phyloP scores from a whole-genome alignment of 2,113 vertebrate species.

The Anthoscopus minutus region DNA sequence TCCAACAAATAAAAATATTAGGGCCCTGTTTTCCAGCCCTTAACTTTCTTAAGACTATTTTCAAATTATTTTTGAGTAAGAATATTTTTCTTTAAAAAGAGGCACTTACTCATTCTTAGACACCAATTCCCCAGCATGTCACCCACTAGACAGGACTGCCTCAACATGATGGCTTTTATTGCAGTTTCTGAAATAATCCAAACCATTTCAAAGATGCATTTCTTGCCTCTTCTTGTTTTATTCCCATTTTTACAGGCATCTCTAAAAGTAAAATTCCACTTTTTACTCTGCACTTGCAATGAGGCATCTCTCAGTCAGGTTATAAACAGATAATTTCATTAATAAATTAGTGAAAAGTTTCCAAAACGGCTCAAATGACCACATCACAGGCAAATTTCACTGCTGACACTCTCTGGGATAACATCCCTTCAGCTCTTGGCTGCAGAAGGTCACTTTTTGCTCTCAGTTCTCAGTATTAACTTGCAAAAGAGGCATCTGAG shows the following conservation, averaged over 20 bases:
- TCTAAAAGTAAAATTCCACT: too few species aligned
- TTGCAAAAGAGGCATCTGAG: neutral
- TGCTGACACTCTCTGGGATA: neutral
- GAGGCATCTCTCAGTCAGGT: neutral
- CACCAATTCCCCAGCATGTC: neutral
- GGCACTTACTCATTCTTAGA: neutral
- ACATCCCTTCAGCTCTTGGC: neutral
- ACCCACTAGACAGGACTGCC: neutral
- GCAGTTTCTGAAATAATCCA: neutral
- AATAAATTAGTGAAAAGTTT: neutral
- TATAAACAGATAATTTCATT: neutral
- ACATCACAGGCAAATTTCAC: neutral
- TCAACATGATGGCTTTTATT: neutral
- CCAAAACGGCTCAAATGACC: neutral
- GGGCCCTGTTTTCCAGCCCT: neutral
- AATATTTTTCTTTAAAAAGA: neutral
- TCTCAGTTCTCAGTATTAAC: neutral
- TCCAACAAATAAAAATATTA: neutral
- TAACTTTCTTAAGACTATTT: neutral
- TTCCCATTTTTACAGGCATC: neutral
- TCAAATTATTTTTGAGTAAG: neutral
- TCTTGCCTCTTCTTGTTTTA: neutral
- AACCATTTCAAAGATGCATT: neutral
- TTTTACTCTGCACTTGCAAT: neutral
- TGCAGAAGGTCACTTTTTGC: neutral